A percentile compares a stretch with the other conserved stretches of the same genome.
Evolutionary conservation across 2,113 vertebrate genomes (phyloP).

Genomic region (Oryzias celebensis): DNA sequence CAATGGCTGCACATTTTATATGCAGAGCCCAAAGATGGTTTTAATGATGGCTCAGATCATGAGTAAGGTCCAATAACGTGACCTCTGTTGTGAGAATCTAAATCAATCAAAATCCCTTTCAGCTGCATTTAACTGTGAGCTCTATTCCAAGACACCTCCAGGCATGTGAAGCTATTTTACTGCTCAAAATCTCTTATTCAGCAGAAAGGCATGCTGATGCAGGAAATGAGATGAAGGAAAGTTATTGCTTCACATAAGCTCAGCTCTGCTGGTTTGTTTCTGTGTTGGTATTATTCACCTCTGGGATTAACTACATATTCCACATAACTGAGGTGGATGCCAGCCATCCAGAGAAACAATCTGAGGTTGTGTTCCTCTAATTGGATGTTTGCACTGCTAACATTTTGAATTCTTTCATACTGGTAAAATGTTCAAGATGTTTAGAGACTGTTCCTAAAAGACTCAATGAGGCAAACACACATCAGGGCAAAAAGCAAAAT

Average conservation of each 20-base stretch:
- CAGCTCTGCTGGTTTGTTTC: constrained; percentile 26
- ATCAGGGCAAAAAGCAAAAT: neutral
- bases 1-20: too few relatives aligned
- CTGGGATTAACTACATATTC: constrained; percentile 43
- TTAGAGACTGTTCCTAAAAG: too few relatives aligned
- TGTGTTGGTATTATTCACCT: constrained; percentile 14
- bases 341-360: constrained; percentile 4
- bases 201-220: neutral
- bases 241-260: neutral
- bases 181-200: neutral
- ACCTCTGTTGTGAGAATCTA: constrained; percentile 59
- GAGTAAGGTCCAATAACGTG: constrained; percentile 31
- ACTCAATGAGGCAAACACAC: neutral
- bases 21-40: too few relatives aligned
- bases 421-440: too few relatives aligned
- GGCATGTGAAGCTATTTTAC: constrained; percentile 4
- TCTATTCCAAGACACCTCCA: constrained; percentile 15
- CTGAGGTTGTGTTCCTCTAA: neutral
- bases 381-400: neutral
- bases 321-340: constrained; percentile 43
- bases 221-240: neutral
- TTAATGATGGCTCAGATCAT: constrained; percentile 26
- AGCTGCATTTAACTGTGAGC: constrained; percentile 40
- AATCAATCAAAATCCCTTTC: constrained; percentile 45
- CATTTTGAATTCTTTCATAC: neutral